Evolutionary conservation across 2,797 vertebrate species (phyloP).

Genomic region (Adelosebastes latens): DNA sequence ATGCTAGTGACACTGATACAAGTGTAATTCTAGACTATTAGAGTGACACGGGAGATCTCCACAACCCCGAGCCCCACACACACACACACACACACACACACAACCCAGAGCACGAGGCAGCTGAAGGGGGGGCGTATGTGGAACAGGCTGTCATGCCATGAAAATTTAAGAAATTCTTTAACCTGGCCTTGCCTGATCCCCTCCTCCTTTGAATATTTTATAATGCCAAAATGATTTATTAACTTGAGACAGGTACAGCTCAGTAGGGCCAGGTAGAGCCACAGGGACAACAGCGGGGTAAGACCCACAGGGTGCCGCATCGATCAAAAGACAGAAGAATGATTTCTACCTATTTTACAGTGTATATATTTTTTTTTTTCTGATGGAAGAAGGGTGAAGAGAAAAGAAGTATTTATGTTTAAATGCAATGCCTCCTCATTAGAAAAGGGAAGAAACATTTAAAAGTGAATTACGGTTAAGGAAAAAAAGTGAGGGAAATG

Average conservation of each 20-base stretch:
- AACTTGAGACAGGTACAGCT: conserved; percentile 88
- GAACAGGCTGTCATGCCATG: conserved; percentile 93
- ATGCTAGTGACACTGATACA: conserved; percentile 95
- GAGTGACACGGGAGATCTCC: conserved; percentile 92
- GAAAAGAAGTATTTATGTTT: not conserved
- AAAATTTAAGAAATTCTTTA: conserved; percentile 96
- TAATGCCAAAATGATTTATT: conserved; percentile 91
- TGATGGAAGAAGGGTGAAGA: not conserved
- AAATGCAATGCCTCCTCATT: not conserved
- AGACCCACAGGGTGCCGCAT: conserved; percentile 68
- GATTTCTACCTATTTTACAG: conserved; percentile 39
- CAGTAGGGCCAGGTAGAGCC: conserved; percentile 81
- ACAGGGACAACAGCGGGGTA: conserved; percentile 72
- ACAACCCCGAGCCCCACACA: conserved; percentile 55
- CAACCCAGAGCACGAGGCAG: conserved; percentile 85
- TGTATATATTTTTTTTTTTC: not conserved
- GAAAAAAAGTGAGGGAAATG: not conserved
- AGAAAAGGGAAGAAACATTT: not conserved
- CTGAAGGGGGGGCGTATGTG: conserved; percentile 82
- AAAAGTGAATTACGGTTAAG: not conserved
- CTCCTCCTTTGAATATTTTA: conserved; percentile 89
- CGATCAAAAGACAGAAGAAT: conserved; percentile 61
- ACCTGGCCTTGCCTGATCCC: conserved; percentile 90
- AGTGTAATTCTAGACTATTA: conserved; percentile 98
- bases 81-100: conserved; percentile 21